phyloP scores from a whole-genome alignment of 1,140 invertebrate species.

The Hyles vespertilio region DNA sequence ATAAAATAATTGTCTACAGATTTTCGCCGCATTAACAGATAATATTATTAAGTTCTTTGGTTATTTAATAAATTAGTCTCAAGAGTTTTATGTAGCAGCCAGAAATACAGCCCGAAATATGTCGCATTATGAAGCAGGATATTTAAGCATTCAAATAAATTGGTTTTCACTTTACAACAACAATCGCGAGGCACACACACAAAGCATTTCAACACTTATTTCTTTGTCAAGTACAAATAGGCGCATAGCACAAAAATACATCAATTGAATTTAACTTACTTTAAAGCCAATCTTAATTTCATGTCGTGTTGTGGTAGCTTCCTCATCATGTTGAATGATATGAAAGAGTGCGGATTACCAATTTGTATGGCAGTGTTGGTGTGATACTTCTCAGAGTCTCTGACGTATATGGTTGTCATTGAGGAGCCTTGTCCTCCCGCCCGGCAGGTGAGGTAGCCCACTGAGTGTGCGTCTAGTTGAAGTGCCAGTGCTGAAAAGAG shows the following conservation, averaged over 20 bases:
- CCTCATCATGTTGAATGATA: slow-evolving; percentile 84
- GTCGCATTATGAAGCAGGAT: too few relatives aligned
- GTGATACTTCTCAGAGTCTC: slow-evolving; percentile 82
- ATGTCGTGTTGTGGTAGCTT: slow-evolving; percentile 87
- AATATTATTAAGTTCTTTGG: too few relatives aligned
- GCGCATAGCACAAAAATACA: background rate
- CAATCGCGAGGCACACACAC: too few relatives aligned
- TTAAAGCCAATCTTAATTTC: slow-evolving; percentile 84
- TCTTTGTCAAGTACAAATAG: too few relatives aligned
- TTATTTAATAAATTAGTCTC: too few relatives aligned
- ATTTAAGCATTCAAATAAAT: too few relatives aligned
- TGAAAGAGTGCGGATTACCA: slow-evolving; percentile 87
- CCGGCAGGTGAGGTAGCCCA: slow-evolving; percentile 92
- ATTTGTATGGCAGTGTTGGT: slow-evolving; percentile 84
- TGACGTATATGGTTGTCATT: slow-evolving; percentile 87
- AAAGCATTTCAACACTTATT: too few relatives aligned
- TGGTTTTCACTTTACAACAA: too few relatives aligned
- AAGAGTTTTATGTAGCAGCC: too few relatives aligned
- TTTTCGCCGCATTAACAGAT: too few relatives aligned
- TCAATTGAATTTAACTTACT: slow-evolving; percentile 76
- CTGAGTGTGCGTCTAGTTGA: slow-evolving; percentile 89
- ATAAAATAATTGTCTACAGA: too few relatives aligned
- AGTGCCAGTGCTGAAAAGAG: slow-evolving; percentile 82
- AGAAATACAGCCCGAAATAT: too few relatives aligned
- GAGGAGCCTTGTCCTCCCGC: slow-evolving; percentile 79